phyloP scores from a whole-genome alignment of 2,113 vertebrate genomes.

The Brachyhypopomus gauderio region DNA sequence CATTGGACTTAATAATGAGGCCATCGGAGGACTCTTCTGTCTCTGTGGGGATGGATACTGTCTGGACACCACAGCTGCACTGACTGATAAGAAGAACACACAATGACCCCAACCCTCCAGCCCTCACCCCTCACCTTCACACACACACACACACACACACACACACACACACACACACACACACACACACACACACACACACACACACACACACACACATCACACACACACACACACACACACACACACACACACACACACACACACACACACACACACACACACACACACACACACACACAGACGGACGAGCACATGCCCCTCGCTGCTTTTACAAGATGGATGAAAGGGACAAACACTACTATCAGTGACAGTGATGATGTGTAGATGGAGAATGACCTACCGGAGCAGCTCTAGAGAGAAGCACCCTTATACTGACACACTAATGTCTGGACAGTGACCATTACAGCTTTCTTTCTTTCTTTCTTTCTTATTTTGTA shows the following conservation, averaged over 20 bases:
- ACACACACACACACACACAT: slow-evolving; percentile 37
- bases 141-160: slow-evolving; percentile 14
- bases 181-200: slow-evolving; percentile 16
- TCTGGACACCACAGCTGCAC: slow-evolving; percentile 46
- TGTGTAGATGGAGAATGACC: slow-evolving; percentile 20
- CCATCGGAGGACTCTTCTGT: slow-evolving; percentile 47
- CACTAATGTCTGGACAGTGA: background rate
- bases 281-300: slow-evolving; percentile 38
- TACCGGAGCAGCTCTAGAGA: background rate
- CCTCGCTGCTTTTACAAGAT: background rate
- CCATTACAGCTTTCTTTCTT: background rate
- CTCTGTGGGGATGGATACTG: slow-evolving; percentile 37
- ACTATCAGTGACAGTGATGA: background rate
- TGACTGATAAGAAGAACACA: slow-evolving; percentile 52
- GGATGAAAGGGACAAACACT: background rate
- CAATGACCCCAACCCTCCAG: background rate
- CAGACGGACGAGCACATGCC: slow-evolving; percentile 6
- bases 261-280: slow-evolving; percentile 16
- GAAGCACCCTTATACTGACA: background rate
- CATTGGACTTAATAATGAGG: slow-evolving; percentile 50
- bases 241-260: slow-evolving; percentile 20
- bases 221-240: slow-evolving; percentile 16
- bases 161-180: slow-evolving; percentile 37
- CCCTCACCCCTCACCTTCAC: slow-evolving; percentile 17
- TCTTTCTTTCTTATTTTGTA: no score